A percentile compares a stretch with the other conserved stretches of the same genome.
Evolutionary conservation across 2,888 invertebrate genomes (phyloP).

Genomic region (Agriopis aurantiaria): DNA sequence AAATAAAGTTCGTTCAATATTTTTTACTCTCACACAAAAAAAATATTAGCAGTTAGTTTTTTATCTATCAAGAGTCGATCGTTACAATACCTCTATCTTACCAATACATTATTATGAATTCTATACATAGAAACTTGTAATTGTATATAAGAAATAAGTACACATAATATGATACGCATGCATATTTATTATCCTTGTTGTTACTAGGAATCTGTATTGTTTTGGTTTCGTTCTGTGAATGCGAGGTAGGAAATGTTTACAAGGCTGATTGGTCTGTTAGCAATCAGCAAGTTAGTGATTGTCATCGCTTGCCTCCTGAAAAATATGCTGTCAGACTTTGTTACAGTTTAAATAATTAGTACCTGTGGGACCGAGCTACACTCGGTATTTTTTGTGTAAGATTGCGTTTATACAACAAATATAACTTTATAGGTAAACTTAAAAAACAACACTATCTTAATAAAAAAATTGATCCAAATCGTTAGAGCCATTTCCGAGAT

Average conservation of each 20-base stretch:
- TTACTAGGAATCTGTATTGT: conserved; percentile 40
- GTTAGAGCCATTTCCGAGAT: too few species aligned
- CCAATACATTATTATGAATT: conserved; percentile 1
- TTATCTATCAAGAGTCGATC: conserved; percentile 21
- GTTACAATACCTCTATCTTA: conserved; percentile 18
- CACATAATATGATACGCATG: conserved; percentile 6
- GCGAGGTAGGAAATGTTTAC: conserved; percentile 42
- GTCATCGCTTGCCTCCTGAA: conserved; percentile 17
- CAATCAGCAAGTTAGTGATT: not conserved
- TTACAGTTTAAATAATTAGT: not conserved
- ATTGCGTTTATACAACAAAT: too few species aligned
- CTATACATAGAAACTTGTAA: conserved; percentile 6
- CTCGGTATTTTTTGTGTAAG: too few species aligned
- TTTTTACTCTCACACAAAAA: conserved; percentile 25
- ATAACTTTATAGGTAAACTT: too few species aligned
- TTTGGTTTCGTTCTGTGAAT: conserved; percentile 30
- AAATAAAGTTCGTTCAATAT: not conserved
- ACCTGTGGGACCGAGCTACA: too few species aligned
- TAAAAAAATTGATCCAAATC: too few species aligned
- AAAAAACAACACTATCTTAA: too few species aligned
- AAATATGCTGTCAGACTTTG: not conserved
- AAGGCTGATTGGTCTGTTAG: conserved; percentile 23
- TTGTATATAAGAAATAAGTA: conserved; percentile 12
- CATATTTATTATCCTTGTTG: conserved; percentile 41
- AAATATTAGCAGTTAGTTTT: conserved; percentile 31